Conservation (phyloP, 2,797 vertebrate genomes). For the Salmo trutta region DNA sequence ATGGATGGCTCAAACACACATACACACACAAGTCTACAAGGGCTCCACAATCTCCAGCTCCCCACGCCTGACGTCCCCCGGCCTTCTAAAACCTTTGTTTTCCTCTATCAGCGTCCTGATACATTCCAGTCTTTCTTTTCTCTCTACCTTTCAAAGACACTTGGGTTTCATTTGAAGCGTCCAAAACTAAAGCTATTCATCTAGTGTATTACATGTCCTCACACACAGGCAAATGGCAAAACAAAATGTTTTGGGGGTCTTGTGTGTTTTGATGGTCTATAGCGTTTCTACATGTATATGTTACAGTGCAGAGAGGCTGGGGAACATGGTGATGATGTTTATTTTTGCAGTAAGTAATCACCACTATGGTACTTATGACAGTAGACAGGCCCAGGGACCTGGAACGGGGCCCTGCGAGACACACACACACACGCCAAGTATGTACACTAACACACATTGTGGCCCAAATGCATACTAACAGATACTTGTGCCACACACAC, state of each 20-base stretch:
- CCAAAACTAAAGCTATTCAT: constrained; percentile 23
- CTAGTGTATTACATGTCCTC: constrained; percentile 5
- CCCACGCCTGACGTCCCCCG: constrained; percentile 31
- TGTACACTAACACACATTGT: constrained; percentile 14
- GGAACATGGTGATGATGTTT: constrained; percentile 76
- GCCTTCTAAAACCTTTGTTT: not conserved
- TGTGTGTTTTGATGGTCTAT: constrained; percentile 76
- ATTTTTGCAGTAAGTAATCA: constrained; percentile 77
- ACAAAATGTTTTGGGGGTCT: constrained; percentile 37
- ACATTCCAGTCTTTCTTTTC: not conserved
- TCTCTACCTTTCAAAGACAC: constrained; percentile 5
- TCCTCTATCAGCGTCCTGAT: not conserved
- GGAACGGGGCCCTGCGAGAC: constrained; percentile 65
- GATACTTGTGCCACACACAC: constrained; percentile 9
- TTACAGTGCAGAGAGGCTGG: constrained; percentile 67
- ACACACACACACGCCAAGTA: constrained; percentile 37
- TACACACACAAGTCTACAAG: constrained; percentile 37
- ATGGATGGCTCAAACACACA: constrained; percentile 68
- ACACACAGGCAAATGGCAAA: constrained; percentile 12
- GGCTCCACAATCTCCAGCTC: constrained; percentile 58
- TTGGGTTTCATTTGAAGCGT: constrained; percentile 20
- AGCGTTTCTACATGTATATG: constrained; percentile 70
- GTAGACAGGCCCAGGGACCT: constrained; percentile 68
- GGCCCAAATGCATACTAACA: constrained; percentile 12
- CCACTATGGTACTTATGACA: constrained; percentile 68